A percentile compares a stretch with the other conserved stretches of the same genome.
Evolutionary conservation across 1,140 invertebrate species (phyloP).

Genomic region (Orchesella cincta): DNA sequence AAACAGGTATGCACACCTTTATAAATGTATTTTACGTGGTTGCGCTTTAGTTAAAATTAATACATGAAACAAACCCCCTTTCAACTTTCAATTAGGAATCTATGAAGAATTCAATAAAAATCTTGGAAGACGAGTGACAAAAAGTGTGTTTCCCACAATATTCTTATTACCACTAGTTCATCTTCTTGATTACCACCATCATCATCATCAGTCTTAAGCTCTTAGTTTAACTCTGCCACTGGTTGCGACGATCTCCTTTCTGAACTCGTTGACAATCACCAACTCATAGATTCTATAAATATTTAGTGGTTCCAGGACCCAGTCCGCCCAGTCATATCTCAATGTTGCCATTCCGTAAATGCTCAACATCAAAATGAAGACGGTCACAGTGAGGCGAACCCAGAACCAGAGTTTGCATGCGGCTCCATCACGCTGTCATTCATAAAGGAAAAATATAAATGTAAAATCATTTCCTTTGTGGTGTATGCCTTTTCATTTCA

Average conservation of each 20-base stretch:
- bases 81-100: too few species aligned
- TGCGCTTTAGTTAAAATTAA: too few species aligned
- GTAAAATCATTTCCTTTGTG: too few species aligned
- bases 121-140: too few species aligned
- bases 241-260: constrained; percentile 37
- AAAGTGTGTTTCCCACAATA: too few species aligned
- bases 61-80: too few species aligned
- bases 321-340: constrained; percentile 36
- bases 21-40: too few species aligned
- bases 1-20: too few species aligned
- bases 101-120: too few species aligned
- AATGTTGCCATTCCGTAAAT: constrained; percentile 34
- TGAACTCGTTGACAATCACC: constrained; percentile 39
- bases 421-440: constrained; percentile 29
- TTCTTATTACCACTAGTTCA: too few species aligned
- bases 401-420: constrained; percentile 41
- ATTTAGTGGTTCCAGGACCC: constrained; percentile 38
- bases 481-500: too few species aligned
- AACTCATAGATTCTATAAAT: constrained; percentile 37
- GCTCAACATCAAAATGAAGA: constrained; percentile 34
- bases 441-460: not conserved
- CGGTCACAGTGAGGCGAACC: constrained; percentile 29
- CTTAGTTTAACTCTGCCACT: constrained; percentile 41
- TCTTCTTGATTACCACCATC: too few species aligned
- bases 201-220: constrained; percentile 26